Evolutionary conservation across 2,113 vertebrate species (phyloP).

Genomic region (Ctenodactylus gundi): DNA sequence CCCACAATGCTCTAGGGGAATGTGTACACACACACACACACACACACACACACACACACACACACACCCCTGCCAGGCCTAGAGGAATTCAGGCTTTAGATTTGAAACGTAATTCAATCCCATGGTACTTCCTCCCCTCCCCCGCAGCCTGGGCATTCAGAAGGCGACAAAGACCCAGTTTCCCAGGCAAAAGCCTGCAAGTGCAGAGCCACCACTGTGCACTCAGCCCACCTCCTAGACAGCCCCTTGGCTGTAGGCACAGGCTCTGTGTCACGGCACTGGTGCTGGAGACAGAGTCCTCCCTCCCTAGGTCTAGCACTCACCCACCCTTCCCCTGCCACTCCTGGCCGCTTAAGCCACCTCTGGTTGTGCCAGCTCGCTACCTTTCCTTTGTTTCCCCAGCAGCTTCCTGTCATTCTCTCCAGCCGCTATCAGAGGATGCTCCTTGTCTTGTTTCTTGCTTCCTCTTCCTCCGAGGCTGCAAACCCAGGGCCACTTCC

Average conservation of each 20-base stretch:
- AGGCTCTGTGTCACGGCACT: not conserved
- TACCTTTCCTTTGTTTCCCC: not conserved
- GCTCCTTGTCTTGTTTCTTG: not conserved
- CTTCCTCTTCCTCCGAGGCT: not conserved
- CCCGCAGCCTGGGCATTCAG: not conserved
- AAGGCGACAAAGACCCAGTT: conserved; percentile 28
- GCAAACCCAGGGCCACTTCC: not conserved
- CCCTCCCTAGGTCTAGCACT: not conserved
- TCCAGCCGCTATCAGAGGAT: not conserved
- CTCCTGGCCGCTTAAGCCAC: not conserved
- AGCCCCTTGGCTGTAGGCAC: not conserved
- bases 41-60: too few species aligned
- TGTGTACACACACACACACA: conserved; percentile 27
- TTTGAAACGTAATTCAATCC: conserved; percentile 55
- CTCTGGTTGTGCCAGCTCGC: not conserved
- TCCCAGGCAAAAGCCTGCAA: not conserved
- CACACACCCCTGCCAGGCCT: conserved; percentile 37
- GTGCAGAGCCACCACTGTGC: fast-evolving
- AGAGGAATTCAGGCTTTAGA: conserved; percentile 51
- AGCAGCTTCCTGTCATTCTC: not conserved
- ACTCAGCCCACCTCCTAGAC: not conserved
- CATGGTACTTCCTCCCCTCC: not conserved
- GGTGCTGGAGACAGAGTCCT: not conserved
- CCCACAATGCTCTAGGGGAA: conserved; percentile 43
- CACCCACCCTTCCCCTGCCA: not conserved